A percentile compares a stretch with the other conserved stretches of the same genome.
Conservation (phyloP, 2,113 vertebrate genomes). For the Mastomys coucha region DNA sequence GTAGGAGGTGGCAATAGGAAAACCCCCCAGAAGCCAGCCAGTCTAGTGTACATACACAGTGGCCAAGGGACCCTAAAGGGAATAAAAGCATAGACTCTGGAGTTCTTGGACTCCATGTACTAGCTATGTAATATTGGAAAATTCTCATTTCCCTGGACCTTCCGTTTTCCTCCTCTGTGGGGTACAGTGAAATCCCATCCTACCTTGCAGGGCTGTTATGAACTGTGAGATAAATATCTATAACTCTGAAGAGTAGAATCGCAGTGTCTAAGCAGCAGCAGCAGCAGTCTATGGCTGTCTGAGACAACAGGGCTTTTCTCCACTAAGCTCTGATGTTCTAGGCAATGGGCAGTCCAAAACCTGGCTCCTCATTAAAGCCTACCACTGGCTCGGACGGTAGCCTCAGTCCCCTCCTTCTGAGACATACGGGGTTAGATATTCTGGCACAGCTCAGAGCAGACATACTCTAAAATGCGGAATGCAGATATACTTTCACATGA, state of each 20-base stretch:
- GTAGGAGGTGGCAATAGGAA: background rate
- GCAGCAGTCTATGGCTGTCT: no score
- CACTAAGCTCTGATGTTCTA: background rate
- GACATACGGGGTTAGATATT: background rate
- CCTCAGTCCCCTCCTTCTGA: background rate
- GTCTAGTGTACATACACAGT: no score
- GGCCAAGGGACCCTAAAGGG: background rate
- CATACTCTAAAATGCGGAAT: background rate
- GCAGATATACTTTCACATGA: background rate
- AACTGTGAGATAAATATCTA: background rate
- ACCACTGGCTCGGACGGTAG: background rate
- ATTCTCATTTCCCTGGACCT: background rate
- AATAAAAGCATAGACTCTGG: background rate
- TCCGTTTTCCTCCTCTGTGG: slow-evolving; percentile 18
- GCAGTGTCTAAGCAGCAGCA: background rate
- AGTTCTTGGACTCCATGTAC: background rate
- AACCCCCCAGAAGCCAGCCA: background rate
- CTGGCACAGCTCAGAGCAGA: background rate
- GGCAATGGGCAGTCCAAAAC: background rate
- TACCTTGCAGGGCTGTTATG: background rate
- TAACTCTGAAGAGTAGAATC: background rate
- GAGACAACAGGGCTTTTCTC: background rate
- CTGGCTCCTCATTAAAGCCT: background rate
- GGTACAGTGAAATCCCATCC: background rate
- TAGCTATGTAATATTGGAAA: background rate